Percentiles rank a stretch among this genome's conserved stretches.
These are phyloP conservation scores for Achlya flavicornis DNA, from an alignment of 2,888 invertebrate species.

Conservation along the genomic window DNA sequence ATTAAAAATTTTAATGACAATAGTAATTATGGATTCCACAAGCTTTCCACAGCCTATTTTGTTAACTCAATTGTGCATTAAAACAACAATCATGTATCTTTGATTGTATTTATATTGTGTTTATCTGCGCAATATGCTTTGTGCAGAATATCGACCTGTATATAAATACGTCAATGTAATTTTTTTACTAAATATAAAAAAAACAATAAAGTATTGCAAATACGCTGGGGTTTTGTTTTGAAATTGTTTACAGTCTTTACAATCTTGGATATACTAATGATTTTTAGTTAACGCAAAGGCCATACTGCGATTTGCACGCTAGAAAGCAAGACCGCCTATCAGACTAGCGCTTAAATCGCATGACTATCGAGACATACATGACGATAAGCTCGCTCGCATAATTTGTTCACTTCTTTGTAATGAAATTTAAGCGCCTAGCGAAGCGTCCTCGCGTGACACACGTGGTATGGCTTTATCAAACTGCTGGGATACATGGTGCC, in stretches of 20 bases:
- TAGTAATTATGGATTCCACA: neutral
- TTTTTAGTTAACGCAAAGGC: neutral
- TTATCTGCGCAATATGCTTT: slow-evolving; percentile 61
- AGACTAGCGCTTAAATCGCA: too few species aligned
- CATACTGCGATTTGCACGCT: neutral
- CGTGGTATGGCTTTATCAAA: neutral
- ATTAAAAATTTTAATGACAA: neutral
- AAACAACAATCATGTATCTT: neutral
- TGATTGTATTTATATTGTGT: slow-evolving; percentile 21
- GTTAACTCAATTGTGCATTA: slow-evolving; percentile 22
- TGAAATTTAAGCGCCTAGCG: neutral
- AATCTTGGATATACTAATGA: neutral
- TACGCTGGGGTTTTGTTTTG: slow-evolving; percentile 52
- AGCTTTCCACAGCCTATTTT: slow-evolving; percentile 23
- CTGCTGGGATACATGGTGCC: neutral
- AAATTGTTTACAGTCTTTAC: slow-evolving; percentile 18
- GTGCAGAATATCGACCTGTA: slow-evolving; percentile 57
- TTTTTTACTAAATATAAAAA: slow-evolving; percentile 76
- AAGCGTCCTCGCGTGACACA: neutral
- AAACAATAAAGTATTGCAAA: slow-evolving; percentile 74
- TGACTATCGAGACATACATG: neutral
- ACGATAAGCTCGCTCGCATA: too few species aligned
- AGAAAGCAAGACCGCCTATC: neutral
- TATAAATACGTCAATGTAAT: slow-evolving; percentile 79
- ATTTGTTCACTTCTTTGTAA: too few species aligned